Evolutionary conservation across 2,113 vertebrate genomes (phyloP), one percentile per base, ranked within the genome.

Genomic region (Entelurus aequoreus): DNA sequence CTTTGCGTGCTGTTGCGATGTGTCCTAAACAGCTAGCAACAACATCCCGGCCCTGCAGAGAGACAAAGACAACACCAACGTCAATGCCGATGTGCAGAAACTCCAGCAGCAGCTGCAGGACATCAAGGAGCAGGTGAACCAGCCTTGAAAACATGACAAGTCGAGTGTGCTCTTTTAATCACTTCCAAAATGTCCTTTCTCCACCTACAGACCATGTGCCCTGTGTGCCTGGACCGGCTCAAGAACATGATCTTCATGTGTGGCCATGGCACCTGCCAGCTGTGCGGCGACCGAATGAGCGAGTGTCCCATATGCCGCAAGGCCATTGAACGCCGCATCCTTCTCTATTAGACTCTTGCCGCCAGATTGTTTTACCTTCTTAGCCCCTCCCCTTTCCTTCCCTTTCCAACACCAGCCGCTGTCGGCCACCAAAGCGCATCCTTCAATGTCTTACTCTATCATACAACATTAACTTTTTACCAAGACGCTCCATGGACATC

Each of bases 221-320:
- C 97, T 12, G 97, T 99, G 47, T 99, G 97, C 78, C 71, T 99
- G 91, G 97, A 99, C 83, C 94, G 97, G n/a, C 90, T 99, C 77
- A 99, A 99, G 93, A 99, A 99, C 71, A 99, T 99, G 97, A 99
- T 99, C 87, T 99, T 99, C 79, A 95, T 99, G 85, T 99, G 97
- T 67, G 97, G 97, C 76, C 97, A 99, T 0, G 97, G 97, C 61
- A 99, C 97, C 0, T 99, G 97, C 75, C 97, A 99, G 67, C 94
- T 99, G 21, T 99, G 97, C 6, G 97, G 97, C 60, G 97, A 99
- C 88, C 88, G 97, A 58, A 99, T 99, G 97, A 99, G 96, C 72
- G 97, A 99, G 91, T 99, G 97, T 59, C 97, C 97, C 56, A 99
- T 99, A 75, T 99, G 96, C 87, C 95, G 96, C 84, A 99, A 99